Conservation (phyloP, 2,797 vertebrate species). For the Bradypodion ventrale region DNA sequence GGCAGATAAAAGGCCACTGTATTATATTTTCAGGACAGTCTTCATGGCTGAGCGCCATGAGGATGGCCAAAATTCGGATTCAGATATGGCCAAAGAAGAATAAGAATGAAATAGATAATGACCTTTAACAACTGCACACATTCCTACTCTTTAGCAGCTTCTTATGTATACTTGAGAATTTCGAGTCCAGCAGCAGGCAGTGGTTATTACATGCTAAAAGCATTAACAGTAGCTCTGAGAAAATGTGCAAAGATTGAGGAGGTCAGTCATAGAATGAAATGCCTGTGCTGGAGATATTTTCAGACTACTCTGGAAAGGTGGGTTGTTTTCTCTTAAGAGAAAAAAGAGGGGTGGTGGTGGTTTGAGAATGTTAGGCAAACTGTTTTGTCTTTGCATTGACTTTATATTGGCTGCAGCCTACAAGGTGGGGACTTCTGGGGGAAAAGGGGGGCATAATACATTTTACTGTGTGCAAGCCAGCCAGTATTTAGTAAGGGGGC, state of each 20-base stretch:
- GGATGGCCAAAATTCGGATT: too few species aligned
- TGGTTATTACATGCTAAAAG: constrained; percentile 68
- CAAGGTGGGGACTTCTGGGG: constrained; percentile 80
- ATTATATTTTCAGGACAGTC: too few species aligned
- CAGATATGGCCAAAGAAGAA: too few species aligned
- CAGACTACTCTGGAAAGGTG: constrained; percentile 74
- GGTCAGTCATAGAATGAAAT: constrained; percentile 68
- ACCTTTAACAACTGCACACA: constrained; percentile 46
- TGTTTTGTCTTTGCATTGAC: constrained; percentile 98
- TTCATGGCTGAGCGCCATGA: too few species aligned
- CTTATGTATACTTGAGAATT: constrained; percentile 44
- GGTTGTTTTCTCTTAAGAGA: constrained; percentile 71
- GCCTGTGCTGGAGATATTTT: constrained; percentile 71
- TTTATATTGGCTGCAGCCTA: constrained; percentile 86
- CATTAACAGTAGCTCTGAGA: constrained; percentile 63
- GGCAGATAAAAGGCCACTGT: too few species aligned
- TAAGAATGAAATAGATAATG: constrained; percentile 46
- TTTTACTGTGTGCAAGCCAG: constrained; percentile 90
- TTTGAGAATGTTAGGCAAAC: constrained; percentile 94
- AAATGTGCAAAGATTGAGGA: constrained; percentile 54
- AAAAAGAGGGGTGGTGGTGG: not conserved
- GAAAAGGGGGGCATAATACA: constrained; percentile 89
- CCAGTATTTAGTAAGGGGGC: constrained; percentile 88
- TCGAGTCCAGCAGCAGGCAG: constrained; percentile 53
- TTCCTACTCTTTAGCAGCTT: not conserved